Conservation (phyloP, 1,140 invertebrate species). For the Bilobella aurantiaca region DNA sequence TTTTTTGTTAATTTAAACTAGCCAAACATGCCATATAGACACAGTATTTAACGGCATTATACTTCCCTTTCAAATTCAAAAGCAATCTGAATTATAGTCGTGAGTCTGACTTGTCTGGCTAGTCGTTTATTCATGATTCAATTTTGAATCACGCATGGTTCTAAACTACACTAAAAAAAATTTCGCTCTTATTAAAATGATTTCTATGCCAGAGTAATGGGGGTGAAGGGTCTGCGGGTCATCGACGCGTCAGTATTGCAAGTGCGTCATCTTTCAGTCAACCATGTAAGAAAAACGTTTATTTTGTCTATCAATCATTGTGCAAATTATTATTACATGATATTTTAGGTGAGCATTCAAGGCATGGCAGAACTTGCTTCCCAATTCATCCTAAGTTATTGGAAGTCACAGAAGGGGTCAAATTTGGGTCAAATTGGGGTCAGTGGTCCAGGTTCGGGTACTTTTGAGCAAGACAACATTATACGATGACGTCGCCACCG, state of each 20-base stretch:
- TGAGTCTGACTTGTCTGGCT: too few species aligned
- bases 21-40: too few species aligned
- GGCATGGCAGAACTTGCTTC: conserved; percentile 22
- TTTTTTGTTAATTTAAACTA: too few species aligned
- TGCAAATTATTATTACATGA: too few species aligned
- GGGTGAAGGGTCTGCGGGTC: neutral
- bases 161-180: too few species aligned
- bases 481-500: neutral
- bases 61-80: too few species aligned
- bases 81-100: too few species aligned
- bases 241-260: conserved; percentile 20
- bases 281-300: too few species aligned
- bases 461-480: neutral
- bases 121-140: too few species aligned
- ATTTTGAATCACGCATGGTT: too few species aligned
- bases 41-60: neutral
- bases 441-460: neutral
- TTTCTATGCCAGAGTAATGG: neutral
- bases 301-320: too few species aligned
- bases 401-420: neutral
- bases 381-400: conserved; percentile 20
- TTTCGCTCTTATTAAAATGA: too few species aligned
- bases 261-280: conserved; percentile 23
- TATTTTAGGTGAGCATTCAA: conserved; percentile 20
- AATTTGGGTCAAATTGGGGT: neutral